phyloP scores from a whole-genome alignment of 2,888 invertebrate genomes.

The Philopedon plagiatum region DNA sequence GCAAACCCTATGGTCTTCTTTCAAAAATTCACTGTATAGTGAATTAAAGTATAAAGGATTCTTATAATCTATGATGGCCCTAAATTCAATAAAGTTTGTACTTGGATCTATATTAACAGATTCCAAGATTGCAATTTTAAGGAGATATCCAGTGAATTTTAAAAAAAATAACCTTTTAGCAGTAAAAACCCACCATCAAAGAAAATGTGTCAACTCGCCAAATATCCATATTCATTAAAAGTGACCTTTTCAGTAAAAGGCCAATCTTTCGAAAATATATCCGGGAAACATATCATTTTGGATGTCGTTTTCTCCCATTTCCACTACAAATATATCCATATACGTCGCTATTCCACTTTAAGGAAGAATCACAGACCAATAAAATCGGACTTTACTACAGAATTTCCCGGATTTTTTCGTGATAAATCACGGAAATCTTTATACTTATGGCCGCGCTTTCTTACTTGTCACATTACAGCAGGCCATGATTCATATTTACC shows the following conservation, averaged over 20 bases:
- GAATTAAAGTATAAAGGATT: too few species aligned
- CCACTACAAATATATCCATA: constrained; percentile 47
- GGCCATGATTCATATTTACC: constrained; percentile 50
- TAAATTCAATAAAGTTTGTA: too few species aligned
- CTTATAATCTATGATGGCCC: too few species aligned
- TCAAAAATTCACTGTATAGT: too few species aligned
- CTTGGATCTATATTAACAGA: too few species aligned
- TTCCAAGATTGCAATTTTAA: too few species aligned
- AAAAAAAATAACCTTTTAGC: too few species aligned
- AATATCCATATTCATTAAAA: constrained; percentile 16
- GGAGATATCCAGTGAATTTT: too few species aligned
- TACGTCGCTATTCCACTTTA: constrained; percentile 46
- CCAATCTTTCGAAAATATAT: constrained; percentile 22
- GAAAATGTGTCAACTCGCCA: neutral
- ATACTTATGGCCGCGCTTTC: constrained; percentile 49
- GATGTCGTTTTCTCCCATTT: constrained; percentile 37
- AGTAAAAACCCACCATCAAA: neutral
- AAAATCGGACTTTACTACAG: constrained; percentile 52
- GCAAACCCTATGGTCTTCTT: too few species aligned
- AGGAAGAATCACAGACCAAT: constrained; percentile 52
- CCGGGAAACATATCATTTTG: constrained; percentile 40
- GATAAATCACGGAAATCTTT: constrained; percentile 51
- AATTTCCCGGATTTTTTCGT: constrained; percentile 50
- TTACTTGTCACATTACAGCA: constrained; percentile 50
- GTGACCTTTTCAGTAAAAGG: neutral